Percentiles rank a stretch among this genome's conserved stretches.
These are phyloP conservation scores for Melipona beecheii DNA, from an alignment of 2,888 invertebrate genomes.

Conservation along the genomic window DNA sequence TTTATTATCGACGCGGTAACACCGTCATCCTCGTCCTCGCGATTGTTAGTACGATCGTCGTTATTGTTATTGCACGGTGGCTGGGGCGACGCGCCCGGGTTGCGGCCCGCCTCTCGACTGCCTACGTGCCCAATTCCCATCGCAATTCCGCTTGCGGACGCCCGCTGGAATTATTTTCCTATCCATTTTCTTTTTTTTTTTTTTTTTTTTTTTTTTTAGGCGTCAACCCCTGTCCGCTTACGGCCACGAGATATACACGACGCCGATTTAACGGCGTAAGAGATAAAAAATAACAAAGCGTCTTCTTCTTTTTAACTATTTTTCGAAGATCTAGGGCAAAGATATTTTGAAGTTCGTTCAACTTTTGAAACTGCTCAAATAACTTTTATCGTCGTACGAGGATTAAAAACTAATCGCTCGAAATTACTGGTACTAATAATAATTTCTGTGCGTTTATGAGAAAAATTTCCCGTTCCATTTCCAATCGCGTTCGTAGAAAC, in stretches of 20 bases:
- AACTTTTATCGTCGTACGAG: neutral
- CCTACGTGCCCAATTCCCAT: slow-evolving; percentile 70
- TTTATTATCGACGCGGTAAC: slow-evolving; percentile 63
- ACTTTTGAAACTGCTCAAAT: neutral
- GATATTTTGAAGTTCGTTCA: neutral
- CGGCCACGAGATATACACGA: too few species aligned
- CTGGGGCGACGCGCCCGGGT: neutral
- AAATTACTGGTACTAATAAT: too few species aligned
- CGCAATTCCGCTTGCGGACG: slow-evolving; percentile 55
- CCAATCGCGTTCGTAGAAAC: neutral
- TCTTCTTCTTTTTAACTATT: neutral
- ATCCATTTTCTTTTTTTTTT: neutral
- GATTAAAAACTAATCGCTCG: neutral
- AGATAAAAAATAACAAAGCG: neutral
- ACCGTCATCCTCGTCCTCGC: slow-evolving; percentile 57
- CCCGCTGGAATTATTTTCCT: slow-evolving; percentile 41
- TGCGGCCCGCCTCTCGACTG: slow-evolving; percentile 32
- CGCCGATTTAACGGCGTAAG: neutral
- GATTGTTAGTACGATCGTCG: slow-evolving; percentile 64
- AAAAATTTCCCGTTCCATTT: neutral
- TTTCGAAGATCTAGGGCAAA: neutral
- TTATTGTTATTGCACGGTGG: slow-evolving; percentile 70
- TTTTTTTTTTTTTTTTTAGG: slow-evolving; percentile 9
- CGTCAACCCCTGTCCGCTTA: neutral
- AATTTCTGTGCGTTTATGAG: too few species aligned